These are phyloP conservation scores for Stratiolaelaps scimitus DNA, from an alignment of 1,140 invertebrate genomes.

Conservation along the genomic window DNA sequence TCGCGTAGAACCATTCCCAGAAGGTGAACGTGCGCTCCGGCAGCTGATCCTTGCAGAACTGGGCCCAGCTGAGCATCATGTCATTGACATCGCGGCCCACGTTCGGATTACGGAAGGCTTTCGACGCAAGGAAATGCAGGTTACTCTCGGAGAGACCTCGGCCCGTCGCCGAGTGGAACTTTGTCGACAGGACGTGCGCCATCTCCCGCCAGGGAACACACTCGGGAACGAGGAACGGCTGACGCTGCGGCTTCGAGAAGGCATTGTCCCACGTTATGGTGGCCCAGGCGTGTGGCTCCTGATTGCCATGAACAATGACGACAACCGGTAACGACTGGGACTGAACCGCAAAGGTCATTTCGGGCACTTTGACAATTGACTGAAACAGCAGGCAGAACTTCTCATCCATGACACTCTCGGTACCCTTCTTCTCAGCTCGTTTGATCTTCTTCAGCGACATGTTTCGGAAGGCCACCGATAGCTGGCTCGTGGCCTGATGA, in stretches of 20 bases:
- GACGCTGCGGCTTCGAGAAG: conserved; percentile 63
- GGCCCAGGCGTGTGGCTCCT: conserved; percentile 92
- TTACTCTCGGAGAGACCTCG: conserved; percentile 68
- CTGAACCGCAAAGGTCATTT: conserved; percentile 46
- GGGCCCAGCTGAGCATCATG: conserved; percentile 65
- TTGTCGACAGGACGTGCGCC: conserved; percentile 73
- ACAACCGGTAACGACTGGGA: conserved; percentile 89
- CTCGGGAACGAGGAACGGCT: conserved; percentile 78
- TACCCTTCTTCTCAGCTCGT: conserved; percentile 55
- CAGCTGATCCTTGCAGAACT: conserved; percentile 85
- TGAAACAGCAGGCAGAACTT: conserved; percentile 89
- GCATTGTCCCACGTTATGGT: conserved; percentile 97
- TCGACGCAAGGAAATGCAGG: conserved; percentile 73
- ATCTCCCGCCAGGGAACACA: conserved; percentile 66
- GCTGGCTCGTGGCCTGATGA: conserved; percentile 54
- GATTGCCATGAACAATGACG: conserved; percentile 95
- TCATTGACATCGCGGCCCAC: conserved; percentile 41
- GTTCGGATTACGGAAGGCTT: conserved; percentile 54
- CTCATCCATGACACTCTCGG: conserved; percentile 83
- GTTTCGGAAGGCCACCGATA: conserved; percentile 63
- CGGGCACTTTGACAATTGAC: conserved; percentile 75
- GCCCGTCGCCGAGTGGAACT: conserved; percentile 71
- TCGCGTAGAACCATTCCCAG: conserved; percentile 97
- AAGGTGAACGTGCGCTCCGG: conserved; percentile 84
- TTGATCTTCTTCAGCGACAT: conserved; percentile 77